phyloP scores from a whole-genome alignment of 2,797 vertebrate species.

The Adelosebastes latens region DNA sequence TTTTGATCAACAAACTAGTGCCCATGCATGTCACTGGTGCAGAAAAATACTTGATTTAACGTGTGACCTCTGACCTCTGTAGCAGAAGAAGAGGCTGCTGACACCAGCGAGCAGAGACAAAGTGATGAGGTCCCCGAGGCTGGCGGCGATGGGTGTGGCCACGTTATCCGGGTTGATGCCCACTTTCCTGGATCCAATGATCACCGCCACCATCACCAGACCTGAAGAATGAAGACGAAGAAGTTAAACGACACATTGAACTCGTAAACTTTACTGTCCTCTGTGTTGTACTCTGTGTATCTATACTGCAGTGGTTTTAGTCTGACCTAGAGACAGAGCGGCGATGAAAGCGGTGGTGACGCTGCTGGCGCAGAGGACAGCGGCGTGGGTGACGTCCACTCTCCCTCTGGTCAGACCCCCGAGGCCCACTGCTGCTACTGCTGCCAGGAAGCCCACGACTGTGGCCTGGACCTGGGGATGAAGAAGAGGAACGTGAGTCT shows the following conservation, averaged over 20 bases:
- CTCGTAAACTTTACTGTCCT: background rate
- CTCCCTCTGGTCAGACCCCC: slow-evolving; percentile 80
- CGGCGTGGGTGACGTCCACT: slow-evolving; percentile 80
- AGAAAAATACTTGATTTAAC: background rate
- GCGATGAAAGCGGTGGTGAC: slow-evolving; percentile 88
- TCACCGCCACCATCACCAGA: slow-evolving; percentile 88
- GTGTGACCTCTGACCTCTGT: slow-evolving; percentile 81
- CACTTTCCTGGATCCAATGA: slow-evolving; percentile 85
- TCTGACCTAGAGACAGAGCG: slow-evolving; percentile 87
- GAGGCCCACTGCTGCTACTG: slow-evolving; percentile 84
- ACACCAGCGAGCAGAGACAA: slow-evolving; percentile 86
- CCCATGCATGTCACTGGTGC: background rate
- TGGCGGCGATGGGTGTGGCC: slow-evolving; percentile 91
- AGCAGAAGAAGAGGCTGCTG: slow-evolving; percentile 86
- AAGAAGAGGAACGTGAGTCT: background rate
- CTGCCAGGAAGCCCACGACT: slow-evolving; percentile 89
- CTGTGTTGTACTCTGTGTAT: background rate
- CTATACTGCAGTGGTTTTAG: background rate
- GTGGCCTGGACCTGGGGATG: slow-evolving; percentile 88
- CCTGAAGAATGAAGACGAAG: slow-evolving; percentile 70
- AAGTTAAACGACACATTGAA: background rate
- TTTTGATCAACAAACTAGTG: background rate
- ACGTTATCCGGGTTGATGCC: slow-evolving; percentile 93
- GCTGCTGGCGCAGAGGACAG: slow-evolving; percentile 89
- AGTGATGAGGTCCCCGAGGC: slow-evolving; percentile 90